A percentile compares a stretch with the other conserved stretches of the same genome.
phyloP scores from a whole-genome alignment of 1,140 invertebrate species.

The Meloidogyne hapla region DNA sequence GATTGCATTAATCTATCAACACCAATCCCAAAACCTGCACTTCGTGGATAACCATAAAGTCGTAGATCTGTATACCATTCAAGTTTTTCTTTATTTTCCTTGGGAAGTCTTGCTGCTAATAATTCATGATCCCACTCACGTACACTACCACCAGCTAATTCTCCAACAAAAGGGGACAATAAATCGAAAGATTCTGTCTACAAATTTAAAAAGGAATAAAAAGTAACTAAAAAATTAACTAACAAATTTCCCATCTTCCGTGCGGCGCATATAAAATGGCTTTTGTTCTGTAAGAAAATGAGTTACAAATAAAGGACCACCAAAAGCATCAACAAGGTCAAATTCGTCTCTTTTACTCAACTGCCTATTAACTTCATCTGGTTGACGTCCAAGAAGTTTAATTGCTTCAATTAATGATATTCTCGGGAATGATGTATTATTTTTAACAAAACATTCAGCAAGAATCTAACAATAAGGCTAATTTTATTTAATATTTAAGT shows the following conservation, averaged over 20 bases:
- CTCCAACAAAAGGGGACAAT: conserved; percentile 81
- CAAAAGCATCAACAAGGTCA: conserved; percentile 69
- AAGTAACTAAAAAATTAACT: not conserved
- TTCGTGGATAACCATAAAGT: conserved; percentile 81
- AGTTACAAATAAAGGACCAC: conserved; percentile 80
- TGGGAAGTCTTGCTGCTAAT: conserved; percentile 64
- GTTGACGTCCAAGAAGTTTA: conserved; percentile 26
- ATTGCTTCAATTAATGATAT: conserved; percentile 40
- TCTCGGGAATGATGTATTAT: conserved; percentile 29
- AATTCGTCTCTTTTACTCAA: conserved; percentile 84
- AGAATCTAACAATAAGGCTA: conserved; percentile 21
- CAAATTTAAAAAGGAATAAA: conserved; percentile 29
- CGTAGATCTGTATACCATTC: conserved; percentile 82
- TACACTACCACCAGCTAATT: conserved; percentile 87
- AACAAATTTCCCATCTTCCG: conserved; percentile 68
- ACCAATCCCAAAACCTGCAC: conserved; percentile 90
- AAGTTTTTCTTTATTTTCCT: conserved; percentile 19
- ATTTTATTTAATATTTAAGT: not conserved
- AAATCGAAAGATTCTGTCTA: conserved; percentile 76
- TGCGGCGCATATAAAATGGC: conserved; percentile 88
- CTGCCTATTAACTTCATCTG: conserved; percentile 63
- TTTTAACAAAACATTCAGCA: not conserved
- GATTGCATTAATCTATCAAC: conserved; percentile 86
- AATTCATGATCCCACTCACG: conserved; percentile 76
- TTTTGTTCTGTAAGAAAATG: conserved; percentile 83